These are phyloP conservation scores for Ricordea florida DNA, from an alignment of 92 coral and sea anemone species.

Conservation along the genomic window DNA sequence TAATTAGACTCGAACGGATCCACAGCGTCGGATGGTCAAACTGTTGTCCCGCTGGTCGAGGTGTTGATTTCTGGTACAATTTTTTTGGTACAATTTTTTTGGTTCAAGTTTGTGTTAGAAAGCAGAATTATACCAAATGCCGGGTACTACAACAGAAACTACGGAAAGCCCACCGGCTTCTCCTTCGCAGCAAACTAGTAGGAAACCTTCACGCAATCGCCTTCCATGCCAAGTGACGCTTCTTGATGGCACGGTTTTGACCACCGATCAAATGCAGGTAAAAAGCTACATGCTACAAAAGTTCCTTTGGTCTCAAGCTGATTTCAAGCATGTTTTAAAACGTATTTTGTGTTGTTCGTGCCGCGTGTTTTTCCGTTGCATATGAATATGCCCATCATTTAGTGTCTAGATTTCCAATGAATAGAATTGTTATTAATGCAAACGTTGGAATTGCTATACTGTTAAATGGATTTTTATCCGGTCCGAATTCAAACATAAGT, in stretches of 20 bases:
- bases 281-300: too few species aligned
- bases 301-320: too few species aligned
- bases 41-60: not conserved
- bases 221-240: conserved; percentile 85
- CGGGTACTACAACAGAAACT: conserved; percentile 62
- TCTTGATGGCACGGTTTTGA: conserved; percentile 86
- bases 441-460: too few species aligned
- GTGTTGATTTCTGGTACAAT: not conserved
- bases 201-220: conserved; percentile 83
- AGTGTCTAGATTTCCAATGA: too few species aligned
- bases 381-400: too few species aligned
- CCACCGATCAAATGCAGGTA: conserved; percentile 86
- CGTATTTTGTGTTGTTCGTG: too few species aligned
- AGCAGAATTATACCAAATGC: conserved; percentile 64
- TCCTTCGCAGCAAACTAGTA: conserved; percentile 52
- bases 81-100: too few species aligned
- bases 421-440: too few species aligned
- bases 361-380: not conserved
- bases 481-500: too few species aligned
- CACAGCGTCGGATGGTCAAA: not conserved
- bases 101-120: too few species aligned
- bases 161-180: conserved; percentile 55
- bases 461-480: too few species aligned
- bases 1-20: not conserved
- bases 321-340: too few species aligned